A percentile compares a stretch with the other conserved stretches of the same genome.
Conservation (phyloP, 2,888 invertebrate genomes). For the Cybosia mesomella region DNA sequence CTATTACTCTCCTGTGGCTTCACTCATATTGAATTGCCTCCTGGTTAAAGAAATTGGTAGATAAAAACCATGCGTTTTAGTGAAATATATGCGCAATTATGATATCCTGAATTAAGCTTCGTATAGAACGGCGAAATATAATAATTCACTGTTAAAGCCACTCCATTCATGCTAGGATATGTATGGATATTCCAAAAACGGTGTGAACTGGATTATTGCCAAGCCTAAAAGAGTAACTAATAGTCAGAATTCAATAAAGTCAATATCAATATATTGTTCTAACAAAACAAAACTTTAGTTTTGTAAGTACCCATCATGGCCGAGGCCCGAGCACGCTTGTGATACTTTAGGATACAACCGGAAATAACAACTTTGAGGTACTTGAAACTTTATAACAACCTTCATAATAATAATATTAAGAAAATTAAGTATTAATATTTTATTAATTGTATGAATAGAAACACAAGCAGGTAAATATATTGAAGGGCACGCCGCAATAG, state of each 20-base stretch:
- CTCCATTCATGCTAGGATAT: no score
- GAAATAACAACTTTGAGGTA: neutral
- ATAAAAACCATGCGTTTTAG: no score
- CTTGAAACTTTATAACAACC: neutral
- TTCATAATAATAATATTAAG: neutral
- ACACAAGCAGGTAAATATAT: neutral
- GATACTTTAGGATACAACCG: neutral
- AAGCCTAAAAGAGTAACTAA: neutral
- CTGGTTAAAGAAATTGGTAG: no score
- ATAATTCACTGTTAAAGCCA: no score
- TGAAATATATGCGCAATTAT: no score
- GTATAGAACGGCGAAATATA: no score
- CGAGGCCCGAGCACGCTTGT: neutral
- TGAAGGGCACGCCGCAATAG: no score
- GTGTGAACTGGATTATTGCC: neutral
- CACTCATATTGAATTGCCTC: no score
- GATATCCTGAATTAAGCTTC: no score
- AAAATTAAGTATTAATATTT: neutral
- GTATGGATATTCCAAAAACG: neutral
- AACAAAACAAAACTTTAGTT: neutral
- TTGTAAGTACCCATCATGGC: slow-evolving; percentile 4
- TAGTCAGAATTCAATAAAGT: slow-evolving; percentile 4
- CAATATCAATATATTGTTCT: neutral
- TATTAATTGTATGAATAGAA: neutral
- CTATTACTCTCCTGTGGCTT: no score